phyloP scores from a whole-genome alignment of 2,113 vertebrate species.

The Caloenas nicobarica region DNA sequence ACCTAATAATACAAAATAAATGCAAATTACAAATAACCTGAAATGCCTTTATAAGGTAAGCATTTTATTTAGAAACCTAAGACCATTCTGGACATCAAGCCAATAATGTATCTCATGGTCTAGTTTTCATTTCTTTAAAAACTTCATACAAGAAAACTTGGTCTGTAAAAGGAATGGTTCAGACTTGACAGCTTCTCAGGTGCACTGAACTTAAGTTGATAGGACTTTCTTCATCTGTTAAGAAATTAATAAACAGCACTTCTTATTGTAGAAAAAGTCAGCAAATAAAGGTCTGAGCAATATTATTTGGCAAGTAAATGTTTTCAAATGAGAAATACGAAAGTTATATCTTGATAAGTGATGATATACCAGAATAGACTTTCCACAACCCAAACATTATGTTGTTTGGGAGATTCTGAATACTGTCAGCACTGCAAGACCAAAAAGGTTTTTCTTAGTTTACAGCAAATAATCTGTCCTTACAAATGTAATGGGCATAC shows the following conservation, averaged over 20 bases:
- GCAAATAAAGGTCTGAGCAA: background rate
- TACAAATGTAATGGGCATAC: background rate
- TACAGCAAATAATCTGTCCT: background rate
- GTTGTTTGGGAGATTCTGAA: background rate
- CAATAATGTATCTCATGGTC: background rate
- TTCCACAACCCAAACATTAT: background rate
- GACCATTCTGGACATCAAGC: background rate
- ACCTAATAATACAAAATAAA: background rate
- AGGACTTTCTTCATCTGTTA: background rate
- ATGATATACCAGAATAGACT: background rate
- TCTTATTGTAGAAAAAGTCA: background rate
- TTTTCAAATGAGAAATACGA: background rate
- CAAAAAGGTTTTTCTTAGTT: background rate
- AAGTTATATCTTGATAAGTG: background rate
- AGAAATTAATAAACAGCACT: background rate
- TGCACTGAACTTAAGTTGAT: background rate
- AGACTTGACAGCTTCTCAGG: background rate
- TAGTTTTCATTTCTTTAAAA: background rate
- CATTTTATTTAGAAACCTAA: background rate
- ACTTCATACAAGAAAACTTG: background rate
- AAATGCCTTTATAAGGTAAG: background rate
- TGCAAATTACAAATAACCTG: background rate
- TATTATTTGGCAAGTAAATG: background rate
- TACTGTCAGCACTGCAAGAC: background rate
- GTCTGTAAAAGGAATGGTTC: background rate